These are phyloP conservation scores for Oryzias woworae DNA, from an alignment of 2,113 vertebrate species.

Conservation along the genomic window DNA sequence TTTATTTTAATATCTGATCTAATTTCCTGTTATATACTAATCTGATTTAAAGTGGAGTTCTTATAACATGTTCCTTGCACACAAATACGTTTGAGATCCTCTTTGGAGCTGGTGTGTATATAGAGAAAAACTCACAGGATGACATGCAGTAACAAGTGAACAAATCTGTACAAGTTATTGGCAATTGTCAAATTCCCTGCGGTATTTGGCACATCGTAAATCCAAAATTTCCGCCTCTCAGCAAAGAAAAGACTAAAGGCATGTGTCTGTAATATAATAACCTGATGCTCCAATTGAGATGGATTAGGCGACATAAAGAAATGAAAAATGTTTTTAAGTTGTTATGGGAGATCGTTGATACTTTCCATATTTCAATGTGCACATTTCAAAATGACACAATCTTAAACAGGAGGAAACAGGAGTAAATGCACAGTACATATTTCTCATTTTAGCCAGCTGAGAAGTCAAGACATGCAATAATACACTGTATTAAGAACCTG, in stretches of 20 bases:
- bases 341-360: conserved; percentile 55
- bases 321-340: conserved; percentile 65
- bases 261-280: conserved; percentile 75
- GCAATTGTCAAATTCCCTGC: conserved; percentile 52
- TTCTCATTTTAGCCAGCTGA: conserved; percentile 68
- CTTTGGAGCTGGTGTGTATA: conserved; percentile 14
- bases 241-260: conserved; percentile 73
- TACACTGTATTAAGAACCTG: conserved; percentile 45
- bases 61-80: conserved; percentile 22
- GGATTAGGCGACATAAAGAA: conserved; percentile 63
- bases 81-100: conserved; percentile 14
- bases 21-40: neutral
- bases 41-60: conserved; percentile 1
- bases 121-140: conserved; percentile 26
- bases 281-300: conserved; percentile 72
- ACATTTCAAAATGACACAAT: conserved; percentile 73
- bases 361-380: conserved; percentile 67
- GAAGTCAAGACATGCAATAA: conserved; percentile 49
- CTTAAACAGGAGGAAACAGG: conserved; percentile 73
- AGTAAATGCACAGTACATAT: conserved; percentile 57
- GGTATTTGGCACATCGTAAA: conserved; percentile 57
- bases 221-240: conserved; percentile 62
- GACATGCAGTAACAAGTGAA: conserved; percentile 57
- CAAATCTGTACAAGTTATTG: conserved; percentile 58
- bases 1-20: neutral